phyloP scores from a whole-genome alignment of 2,888 invertebrate species.

The Drosophila algonquin region DNA sequence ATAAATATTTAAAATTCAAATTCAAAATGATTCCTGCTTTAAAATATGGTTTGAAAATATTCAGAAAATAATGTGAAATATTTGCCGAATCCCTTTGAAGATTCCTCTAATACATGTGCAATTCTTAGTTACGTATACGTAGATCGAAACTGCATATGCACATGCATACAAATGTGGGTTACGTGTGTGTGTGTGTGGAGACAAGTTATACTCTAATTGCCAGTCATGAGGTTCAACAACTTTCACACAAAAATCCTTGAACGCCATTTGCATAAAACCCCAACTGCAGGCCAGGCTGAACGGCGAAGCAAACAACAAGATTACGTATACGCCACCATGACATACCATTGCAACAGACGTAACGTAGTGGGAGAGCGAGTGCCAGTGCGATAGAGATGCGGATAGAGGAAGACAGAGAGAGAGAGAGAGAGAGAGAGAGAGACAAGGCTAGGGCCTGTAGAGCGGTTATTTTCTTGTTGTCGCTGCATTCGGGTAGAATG shows the following conservation, averaged over 20 bases:
- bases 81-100: not conserved
- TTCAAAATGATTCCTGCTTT: too few species aligned
- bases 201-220: slow-evolving; percentile 70
- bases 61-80: not conserved
- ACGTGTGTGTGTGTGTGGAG: not conserved
- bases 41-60: too few species aligned
- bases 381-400: not conserved
- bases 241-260: slow-evolving; percentile 82
- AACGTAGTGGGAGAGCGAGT: slow-evolving; percentile 6
- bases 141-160: not conserved
- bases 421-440: not conserved
- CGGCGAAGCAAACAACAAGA: slow-evolving; percentile 52
- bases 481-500: slow-evolving; percentile 48
- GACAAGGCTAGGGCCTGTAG: slow-evolving; percentile 15
- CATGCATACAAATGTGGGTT: not conserved
- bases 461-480: slow-evolving; percentile 16
- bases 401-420: slow-evolving; percentile 1
- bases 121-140: not conserved
- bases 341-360: slow-evolving; percentile 50
- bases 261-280: slow-evolving; percentile 79
- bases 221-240: slow-evolving; percentile 81
- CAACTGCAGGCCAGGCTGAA: slow-evolving; percentile 46
- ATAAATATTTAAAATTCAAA: too few species aligned
- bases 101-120: not conserved
- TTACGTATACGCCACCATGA: slow-evolving; percentile 72